Conservation (phyloP, 2,888 invertebrate genomes). For the Drosophila tripunctata region DNA sequence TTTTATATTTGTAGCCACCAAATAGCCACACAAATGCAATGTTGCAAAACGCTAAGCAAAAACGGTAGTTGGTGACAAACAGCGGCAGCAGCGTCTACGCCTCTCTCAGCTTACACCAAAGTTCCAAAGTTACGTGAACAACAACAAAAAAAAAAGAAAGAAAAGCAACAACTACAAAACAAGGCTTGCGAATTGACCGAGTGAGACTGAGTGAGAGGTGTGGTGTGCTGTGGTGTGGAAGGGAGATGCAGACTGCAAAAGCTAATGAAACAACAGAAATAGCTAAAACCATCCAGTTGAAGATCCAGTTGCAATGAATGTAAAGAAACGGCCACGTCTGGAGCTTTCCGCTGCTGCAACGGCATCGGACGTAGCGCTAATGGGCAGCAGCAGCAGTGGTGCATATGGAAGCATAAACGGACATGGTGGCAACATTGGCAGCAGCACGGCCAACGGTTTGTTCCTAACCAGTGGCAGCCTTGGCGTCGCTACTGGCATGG, state of each 20-base stretch:
- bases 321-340: slow-evolving; percentile 69
- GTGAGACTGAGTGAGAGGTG: neutral
- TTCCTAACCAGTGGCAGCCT: slow-evolving; percentile 11
- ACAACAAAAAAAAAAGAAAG: slow-evolving; percentile 12
- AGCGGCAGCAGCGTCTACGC: slow-evolving; percentile 15
- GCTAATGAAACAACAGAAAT: slow-evolving; percentile 16
- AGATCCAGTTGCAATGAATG: slow-evolving; percentile 61
- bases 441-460: slow-evolving; percentile 3
- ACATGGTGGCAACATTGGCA: neutral
- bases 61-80: slow-evolving; percentile 51
- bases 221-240: too few species aligned
- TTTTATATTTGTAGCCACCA: slow-evolving; percentile 20
- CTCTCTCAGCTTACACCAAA: slow-evolving; percentile 27
- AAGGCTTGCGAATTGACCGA: too few species aligned
- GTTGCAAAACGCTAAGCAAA: slow-evolving; percentile 21
- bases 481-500: slow-evolving; percentile 21
- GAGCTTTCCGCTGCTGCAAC: slow-evolving; percentile 53
- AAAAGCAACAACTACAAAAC: neutral
- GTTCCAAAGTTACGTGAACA: slow-evolving; percentile 59
- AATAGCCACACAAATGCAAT: slow-evolving; percentile 41
- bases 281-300: slow-evolving; percentile 25
- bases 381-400: slow-evolving; percentile 13
- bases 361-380: slow-evolving; percentile 23
- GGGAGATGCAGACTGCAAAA: neutral
- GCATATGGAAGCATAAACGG: slow-evolving; percentile 24